Evolutionary conservation across 2,113 vertebrate genomes (phyloP), one percentile per base, ranked within the genome.

Genomic region (Neodontobutis hainanensis): DNA sequence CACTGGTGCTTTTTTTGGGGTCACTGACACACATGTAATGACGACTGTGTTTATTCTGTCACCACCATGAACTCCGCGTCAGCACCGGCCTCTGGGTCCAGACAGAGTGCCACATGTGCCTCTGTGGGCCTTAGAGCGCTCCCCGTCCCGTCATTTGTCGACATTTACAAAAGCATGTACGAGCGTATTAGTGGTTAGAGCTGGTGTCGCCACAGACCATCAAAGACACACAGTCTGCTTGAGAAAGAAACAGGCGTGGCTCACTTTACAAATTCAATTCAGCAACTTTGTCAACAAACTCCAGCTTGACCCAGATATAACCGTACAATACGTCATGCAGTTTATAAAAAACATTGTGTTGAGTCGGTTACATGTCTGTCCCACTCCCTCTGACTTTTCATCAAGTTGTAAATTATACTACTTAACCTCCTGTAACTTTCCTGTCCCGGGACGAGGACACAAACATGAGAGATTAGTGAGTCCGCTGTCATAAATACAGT

Each of bases 141-240:
- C 38, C 35, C 43, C 8, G 8, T 52, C 15, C 53, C 56, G 51
- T 40, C 56, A 67, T 62, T 67, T 47, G 57, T 75, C 63, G 67
- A 71, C 58, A 68, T 68, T 35, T 12, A 49, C 14, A 65, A 45
- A 60, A 12, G 11, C n/a, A 34, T 38, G 49, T 49, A 71, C 65
- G 65, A 46, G 14, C 35, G 14, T 32, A 19, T n/a, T 10, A 32
- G 50, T 50, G 48, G 47, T 51, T 55, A 61, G 64, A 68, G 48
- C 73, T 52, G 60, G 52, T 71, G 44, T 63, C 65, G 50, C 75
- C 50, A 70, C 61, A 60, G 71, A 81, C 81, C 71, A 74, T 50
- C 49, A 66, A 65, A 60, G 66, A 70, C 82, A 52, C 65, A 73
- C 71, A 78, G 78, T 81, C 78, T 81, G 64, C 49, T 65, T 69